A percentile compares a stretch with the other conserved stretches of the same genome.
Evolutionary conservation across 2,113 vertebrate genomes (phyloP).

Genomic region (Felis chaus): DNA sequence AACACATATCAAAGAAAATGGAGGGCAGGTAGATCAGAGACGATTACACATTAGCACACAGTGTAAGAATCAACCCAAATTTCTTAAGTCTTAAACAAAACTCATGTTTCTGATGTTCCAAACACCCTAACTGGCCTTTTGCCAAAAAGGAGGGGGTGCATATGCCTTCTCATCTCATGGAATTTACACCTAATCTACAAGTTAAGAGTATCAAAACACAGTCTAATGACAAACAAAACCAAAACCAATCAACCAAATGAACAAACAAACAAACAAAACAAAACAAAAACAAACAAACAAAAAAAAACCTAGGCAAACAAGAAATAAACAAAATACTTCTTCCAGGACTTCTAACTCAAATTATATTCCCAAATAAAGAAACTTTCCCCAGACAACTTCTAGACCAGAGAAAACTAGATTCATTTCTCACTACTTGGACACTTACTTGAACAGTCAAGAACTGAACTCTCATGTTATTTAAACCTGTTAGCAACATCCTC

Average conservation of each 20-base stretch:
- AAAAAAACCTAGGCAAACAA: conserved; percentile 54
- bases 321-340: conserved; percentile 20
- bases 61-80: not conserved
- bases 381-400: not conserved
- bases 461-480: not conserved
- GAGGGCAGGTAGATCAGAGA: not conserved
- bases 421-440: not conserved
- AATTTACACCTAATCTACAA: conserved; percentile 46
- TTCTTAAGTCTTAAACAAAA: conserved; percentile 19
- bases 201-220: conserved; percentile 51
- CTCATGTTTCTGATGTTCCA: conserved; percentile 4
- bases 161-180: conserved; percentile 14
- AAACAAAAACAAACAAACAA: conserved; percentile 12
- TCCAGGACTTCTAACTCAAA: conserved; percentile 22
- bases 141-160: not conserved
- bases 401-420: not conserved
- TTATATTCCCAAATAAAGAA: not conserved
- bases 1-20: not conserved
- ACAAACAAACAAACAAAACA: conserved; percentile 53
- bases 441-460: not conserved
- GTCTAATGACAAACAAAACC: conserved; percentile 52
- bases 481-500: not conserved
- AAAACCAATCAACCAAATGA: not conserved
- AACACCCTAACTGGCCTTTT: not conserved
- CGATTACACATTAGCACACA: not conserved